Conservation (phyloP, 2,113 vertebrate species). For the Neolamprologus variostigma region DNA sequence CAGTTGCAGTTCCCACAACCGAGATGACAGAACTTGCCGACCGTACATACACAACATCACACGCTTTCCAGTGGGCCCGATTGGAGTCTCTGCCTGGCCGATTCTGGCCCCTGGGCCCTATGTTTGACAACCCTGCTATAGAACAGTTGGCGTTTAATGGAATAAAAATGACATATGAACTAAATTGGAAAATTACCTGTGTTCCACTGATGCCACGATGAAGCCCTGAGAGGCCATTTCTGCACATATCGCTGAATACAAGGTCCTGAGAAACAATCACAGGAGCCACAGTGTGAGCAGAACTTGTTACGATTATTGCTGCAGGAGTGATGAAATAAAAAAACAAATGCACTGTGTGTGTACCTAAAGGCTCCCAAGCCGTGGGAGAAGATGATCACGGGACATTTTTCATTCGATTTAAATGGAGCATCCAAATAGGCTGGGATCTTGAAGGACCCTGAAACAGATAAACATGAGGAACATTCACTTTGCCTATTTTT, state of each 20-base stretch:
- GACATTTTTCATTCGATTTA: conserved; percentile 80
- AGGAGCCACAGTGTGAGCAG: not conserved
- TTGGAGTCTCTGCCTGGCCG: not conserved
- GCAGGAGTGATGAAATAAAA: not conserved
- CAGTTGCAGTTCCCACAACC: not conserved
- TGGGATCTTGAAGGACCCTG: conserved; percentile 83
- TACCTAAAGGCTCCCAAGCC: conserved; percentile 96
- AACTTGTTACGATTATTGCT: accelerated
- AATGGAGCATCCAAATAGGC: conserved; percentile 82
- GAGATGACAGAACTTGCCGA: not conserved
- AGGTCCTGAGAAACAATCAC: conserved; percentile 70
- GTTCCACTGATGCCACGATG: conserved; percentile 89
- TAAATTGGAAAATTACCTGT: conserved; percentile 74
- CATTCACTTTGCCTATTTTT: not conserved
- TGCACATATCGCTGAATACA: conserved; percentile 90
- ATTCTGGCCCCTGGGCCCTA: not conserved
- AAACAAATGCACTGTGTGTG: not conserved
- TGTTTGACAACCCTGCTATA: not conserved
- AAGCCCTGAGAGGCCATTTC: conserved; percentile 92
- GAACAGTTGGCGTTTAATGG: not conserved
- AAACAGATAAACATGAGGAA: not conserved
- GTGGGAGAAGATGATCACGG: conserved; percentile 89
- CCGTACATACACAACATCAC: not conserved
- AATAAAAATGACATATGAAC: not conserved
- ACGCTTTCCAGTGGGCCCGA: not conserved